Conservation (phyloP, 1,140 invertebrate genomes). For the Dendroctonus ponderosae region DNA sequence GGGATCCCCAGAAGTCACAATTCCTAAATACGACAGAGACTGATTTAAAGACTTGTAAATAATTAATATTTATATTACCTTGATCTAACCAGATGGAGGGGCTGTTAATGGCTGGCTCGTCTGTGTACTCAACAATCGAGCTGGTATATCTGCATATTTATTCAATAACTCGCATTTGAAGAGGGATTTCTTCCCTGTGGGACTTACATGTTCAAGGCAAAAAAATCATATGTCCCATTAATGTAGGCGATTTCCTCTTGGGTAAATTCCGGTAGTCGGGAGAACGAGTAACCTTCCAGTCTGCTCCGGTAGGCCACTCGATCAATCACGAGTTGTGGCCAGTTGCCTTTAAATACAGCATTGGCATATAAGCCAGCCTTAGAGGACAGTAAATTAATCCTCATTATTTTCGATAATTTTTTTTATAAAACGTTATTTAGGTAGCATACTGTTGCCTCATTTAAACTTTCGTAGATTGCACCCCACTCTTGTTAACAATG, state of each 20-base stretch:
- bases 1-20: constrained; percentile 16
- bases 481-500: too few relatives aligned
- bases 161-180: background rate
- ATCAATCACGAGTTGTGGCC: constrained; percentile 61
- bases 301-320: constrained; percentile 57
- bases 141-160: constrained; percentile 12
- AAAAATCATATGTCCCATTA: constrained; percentile 26
- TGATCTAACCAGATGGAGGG: constrained; percentile 22
- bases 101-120: constrained; percentile 5
- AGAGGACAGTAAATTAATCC: background rate
- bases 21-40: constrained; percentile 12
- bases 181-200: too few relatives aligned
- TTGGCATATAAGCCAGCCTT: constrained; percentile 62
- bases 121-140: constrained; percentile 8
- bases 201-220: constrained; percentile 20
- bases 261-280: constrained; percentile 62
- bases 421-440: background rate
- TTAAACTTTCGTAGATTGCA: background rate
- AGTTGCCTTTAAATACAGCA: constrained; percentile 67
- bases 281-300: constrained; percentile 58
- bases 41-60: background rate
- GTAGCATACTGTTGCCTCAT: background rate
- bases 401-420: too few relatives aligned
- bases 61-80: constrained; percentile 7
- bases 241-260: constrained; percentile 32